Conservation (phyloP, 1,140 invertebrate species). For the Teleopsis dalmanni region DNA sequence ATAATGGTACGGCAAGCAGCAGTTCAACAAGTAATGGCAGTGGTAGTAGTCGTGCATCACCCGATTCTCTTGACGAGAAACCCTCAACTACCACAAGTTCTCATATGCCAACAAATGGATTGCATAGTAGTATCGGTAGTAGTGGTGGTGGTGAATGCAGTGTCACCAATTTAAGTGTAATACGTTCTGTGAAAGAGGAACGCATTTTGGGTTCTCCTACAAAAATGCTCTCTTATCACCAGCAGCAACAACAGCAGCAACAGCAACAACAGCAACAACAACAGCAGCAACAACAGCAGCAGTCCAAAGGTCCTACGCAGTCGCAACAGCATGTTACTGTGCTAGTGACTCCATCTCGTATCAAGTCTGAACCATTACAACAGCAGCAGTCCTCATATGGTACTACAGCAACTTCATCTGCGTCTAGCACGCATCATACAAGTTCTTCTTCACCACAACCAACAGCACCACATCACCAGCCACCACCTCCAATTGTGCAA, state of each 20-base stretch:
- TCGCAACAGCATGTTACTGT: constrained; percentile 38
- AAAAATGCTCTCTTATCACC: constrained; percentile 37
- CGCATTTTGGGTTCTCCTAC: constrained; percentile 34
- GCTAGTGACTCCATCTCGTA: constrained; percentile 40
- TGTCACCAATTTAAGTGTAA: constrained; percentile 33
- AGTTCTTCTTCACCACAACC: constrained; percentile 17
- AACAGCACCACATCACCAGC: constrained; percentile 20
- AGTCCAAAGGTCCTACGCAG: constrained; percentile 15
- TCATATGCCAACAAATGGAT: constrained; percentile 24
- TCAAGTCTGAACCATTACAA: constrained; percentile 37
- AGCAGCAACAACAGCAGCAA: constrained; percentile 20
- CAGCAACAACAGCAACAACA: constrained; percentile 20
- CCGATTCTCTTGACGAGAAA: constrained; percentile 35
- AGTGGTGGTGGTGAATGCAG: constrained; percentile 4
- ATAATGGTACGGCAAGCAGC: constrained; percentile 27
- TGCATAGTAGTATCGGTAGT: constrained; percentile 12
- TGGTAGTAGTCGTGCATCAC: constrained; percentile 36
- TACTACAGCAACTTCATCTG: constrained; percentile 24
- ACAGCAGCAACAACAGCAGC: constrained; percentile 19
- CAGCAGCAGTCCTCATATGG: constrained; percentile 32
- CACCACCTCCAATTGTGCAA: constrained; percentile 30
- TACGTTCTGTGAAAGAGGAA: constrained; percentile 41
- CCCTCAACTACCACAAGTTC: constrained; percentile 31
- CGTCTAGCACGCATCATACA: constrained; percentile 30
- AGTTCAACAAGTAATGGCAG: constrained; percentile 28